These are phyloP conservation scores for Tromatobia lineatoria DNA, from an alignment of 2,888 invertebrate species.

Conservation along the genomic window DNA sequence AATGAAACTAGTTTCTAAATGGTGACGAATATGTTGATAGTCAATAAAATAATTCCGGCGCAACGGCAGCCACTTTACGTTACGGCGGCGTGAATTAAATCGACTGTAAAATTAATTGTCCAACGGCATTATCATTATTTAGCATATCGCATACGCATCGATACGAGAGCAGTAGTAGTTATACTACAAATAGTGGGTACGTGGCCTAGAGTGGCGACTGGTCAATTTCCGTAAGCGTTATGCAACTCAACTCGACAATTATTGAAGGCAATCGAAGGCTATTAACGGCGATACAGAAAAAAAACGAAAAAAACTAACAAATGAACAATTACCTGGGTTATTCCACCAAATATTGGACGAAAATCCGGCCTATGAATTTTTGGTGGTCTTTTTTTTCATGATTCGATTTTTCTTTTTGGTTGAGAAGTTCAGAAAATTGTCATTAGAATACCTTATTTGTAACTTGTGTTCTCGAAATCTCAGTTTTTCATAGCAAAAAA, in stretches of 20 bases:
- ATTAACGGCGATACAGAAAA: constrained; percentile 48
- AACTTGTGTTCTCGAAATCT: no score
- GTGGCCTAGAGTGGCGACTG: constrained; percentile 35
- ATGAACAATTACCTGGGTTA: background rate
- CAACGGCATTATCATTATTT: no score
- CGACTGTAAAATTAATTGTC: background rate
- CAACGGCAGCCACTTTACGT: background rate
- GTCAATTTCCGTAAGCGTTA: constrained; percentile 59
- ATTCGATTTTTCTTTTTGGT: no score
- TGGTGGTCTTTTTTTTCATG: no score
- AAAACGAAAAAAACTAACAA: constrained; percentile 6
- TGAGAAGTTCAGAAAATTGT: no score
- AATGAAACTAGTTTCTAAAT: background rate
- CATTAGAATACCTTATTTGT: no score
- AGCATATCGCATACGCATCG: background rate
- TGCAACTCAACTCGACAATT: constrained; percentile 38
- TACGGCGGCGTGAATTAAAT: no score
- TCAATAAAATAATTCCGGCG: background rate
- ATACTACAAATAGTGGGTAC: background rate
- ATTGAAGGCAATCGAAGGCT: constrained; percentile 66
- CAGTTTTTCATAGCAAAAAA: no score
- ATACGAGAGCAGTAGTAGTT: background rate
- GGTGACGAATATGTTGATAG: background rate
- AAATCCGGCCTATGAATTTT: no score
- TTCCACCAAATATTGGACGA: no score